These are phyloP conservation scores for Moxostoma hubbsi DNA, from an alignment of 2,797 vertebrate species.

Conservation along the genomic window DNA sequence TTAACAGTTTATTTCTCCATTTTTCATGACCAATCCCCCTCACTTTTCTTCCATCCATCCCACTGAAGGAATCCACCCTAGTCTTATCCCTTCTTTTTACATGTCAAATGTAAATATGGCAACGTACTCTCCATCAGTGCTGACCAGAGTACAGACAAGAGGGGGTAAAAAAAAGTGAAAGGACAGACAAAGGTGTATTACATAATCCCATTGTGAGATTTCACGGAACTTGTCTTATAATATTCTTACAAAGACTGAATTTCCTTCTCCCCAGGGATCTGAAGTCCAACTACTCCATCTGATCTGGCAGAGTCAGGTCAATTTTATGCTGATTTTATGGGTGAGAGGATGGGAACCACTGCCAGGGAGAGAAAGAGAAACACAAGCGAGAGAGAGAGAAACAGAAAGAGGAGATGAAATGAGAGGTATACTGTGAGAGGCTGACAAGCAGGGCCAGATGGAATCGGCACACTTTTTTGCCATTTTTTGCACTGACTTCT, in stretches of 20 bases:
- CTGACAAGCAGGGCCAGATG: background rate
- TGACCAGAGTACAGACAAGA: conserved; percentile 26
- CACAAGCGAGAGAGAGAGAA: conserved; percentile 25
- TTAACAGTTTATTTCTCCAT: background rate
- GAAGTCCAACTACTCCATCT: conserved; percentile 67
- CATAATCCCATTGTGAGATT: conserved; percentile 81
- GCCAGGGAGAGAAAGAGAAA: conserved; percentile 53
- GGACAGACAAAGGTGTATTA: conserved; percentile 72
- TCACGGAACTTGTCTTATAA: conserved; percentile 77
- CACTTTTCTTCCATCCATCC: background rate
- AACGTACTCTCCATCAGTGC: conserved; percentile 30
- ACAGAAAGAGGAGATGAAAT: too few species aligned
- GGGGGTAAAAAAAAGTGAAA: conserved; percentile 11
- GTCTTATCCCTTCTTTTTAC: background rate
- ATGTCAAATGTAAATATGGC: conserved; percentile 5
- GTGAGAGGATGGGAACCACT: conserved; percentile 79
- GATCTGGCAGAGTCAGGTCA: conserved; percentile 76
- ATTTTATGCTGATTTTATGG: conserved; percentile 87
- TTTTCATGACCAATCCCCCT: background rate
- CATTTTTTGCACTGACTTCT: too few species aligned
- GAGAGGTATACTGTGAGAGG: background rate
- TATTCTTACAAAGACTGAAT: conserved; percentile 67
- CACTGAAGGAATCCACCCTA: background rate
- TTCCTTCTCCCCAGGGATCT: conserved; percentile 70
- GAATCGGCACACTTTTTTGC: too few species aligned